Conservation (phyloP, 1,140 invertebrate genomes). For the Microplitis demolitor region DNA sequence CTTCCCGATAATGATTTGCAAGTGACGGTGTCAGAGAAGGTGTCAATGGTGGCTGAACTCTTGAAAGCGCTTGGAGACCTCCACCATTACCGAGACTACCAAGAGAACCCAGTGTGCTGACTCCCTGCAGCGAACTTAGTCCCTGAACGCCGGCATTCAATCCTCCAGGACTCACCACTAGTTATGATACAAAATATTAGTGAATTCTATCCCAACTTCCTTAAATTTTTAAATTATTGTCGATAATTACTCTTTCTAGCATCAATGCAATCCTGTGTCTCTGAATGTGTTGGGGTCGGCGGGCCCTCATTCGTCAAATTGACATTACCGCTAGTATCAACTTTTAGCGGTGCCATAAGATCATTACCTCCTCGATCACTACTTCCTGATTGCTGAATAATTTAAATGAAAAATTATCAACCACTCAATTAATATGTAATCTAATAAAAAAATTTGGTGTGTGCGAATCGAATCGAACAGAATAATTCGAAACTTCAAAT, state of each 20-base stretch:
- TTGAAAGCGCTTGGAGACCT: constrained; percentile 59
- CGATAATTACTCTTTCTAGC: constrained; percentile 62
- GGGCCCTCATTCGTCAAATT: constrained; percentile 63
- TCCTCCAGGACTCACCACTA: constrained; percentile 60
- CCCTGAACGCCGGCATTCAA: constrained; percentile 56
- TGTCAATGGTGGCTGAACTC: constrained; percentile 58
- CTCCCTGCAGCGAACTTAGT: constrained; percentile 63
- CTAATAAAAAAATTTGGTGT: no score
- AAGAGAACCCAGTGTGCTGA: constrained; percentile 58
- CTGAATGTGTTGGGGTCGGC: constrained; percentile 74
- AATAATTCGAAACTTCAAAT: no score
- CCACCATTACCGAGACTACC: constrained; percentile 60
- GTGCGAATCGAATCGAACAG: no score
- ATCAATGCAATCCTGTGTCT: constrained; percentile 69
- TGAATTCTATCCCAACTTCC: neutral
- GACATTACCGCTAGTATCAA: constrained; percentile 64
- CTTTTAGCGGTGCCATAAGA: constrained; percentile 62
- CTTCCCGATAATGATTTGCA: constrained; percentile 88
- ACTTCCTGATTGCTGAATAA: constrained; percentile 46
- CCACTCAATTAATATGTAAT: no score
- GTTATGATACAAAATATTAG: neutral
- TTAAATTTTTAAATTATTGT: no score
- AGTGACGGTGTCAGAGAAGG: constrained; percentile 86
- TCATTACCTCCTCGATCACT: constrained; percentile 54
- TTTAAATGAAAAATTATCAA: neutral